Conservation (phyloP, 2,888 invertebrate genomes). For the Gasteruption jaculator region DNA sequence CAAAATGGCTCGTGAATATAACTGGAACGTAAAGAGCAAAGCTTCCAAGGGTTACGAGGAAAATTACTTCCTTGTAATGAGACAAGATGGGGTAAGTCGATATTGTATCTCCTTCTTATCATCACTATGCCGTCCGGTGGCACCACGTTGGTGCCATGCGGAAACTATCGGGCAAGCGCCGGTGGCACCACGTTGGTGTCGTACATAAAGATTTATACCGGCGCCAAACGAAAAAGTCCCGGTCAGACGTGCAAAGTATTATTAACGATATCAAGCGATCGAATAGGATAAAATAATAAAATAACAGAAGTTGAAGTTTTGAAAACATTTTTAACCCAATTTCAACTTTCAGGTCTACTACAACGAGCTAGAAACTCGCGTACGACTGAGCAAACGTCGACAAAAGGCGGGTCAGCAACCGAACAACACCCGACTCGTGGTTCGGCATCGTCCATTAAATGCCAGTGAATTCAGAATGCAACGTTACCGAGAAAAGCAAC, state of each 20-base stretch:
- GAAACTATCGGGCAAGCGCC: too few species aligned
- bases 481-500: conserved; percentile 76
- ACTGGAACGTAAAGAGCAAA: conserved; percentile 99
- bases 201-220: too few species aligned
- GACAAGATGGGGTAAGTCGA: conserved; percentile 69
- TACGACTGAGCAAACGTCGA: conserved; percentile 87
- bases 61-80: conserved; percentile 92
- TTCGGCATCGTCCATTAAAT: conserved; percentile 83
- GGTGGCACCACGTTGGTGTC: too few species aligned
- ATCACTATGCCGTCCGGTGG: too few species aligned
- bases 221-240: too few species aligned
- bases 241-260: too few species aligned
- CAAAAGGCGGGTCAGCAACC: conserved; percentile 69
- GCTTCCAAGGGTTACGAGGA: conserved; percentile 93
- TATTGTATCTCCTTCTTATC: neutral
- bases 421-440: conserved; percentile 78
- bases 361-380: conserved; percentile 92
- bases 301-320: neutral
- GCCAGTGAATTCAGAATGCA: conserved; percentile 84
- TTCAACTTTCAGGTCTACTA: conserved; percentile 63
- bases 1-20: conserved; percentile 95
- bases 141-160: too few species aligned
- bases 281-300: conserved; percentile 2
- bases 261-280: too few species aligned
- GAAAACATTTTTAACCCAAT: conserved; percentile 6